Conservation (phyloP, 2,888 invertebrate species). For the Polylopha cassiicola region DNA sequence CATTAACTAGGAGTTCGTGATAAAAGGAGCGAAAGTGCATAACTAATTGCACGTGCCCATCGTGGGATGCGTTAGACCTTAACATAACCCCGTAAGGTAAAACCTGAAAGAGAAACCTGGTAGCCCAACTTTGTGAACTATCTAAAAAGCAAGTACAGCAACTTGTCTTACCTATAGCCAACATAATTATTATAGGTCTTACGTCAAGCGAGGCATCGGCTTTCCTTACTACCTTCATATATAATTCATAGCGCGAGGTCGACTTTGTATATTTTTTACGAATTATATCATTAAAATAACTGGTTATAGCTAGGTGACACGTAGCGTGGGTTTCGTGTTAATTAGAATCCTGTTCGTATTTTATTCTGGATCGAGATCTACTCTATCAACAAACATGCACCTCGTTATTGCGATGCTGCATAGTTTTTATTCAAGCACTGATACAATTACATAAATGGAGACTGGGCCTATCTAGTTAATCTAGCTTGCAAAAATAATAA, state of each 20-base stretch:
- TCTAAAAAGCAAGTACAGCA: conserved; percentile 30
- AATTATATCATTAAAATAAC: conserved; percentile 7
- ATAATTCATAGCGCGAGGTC: conserved; percentile 6
- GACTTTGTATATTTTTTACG: conserved; percentile 2
- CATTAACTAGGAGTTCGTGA: background rate
- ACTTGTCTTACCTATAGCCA: conserved; percentile 26
- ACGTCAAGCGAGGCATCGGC: background rate
- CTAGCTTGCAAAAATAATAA: too few relatives aligned
- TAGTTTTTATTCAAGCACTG: too few relatives aligned
- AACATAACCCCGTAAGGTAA: conserved; percentile 18
- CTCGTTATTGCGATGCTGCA: too few relatives aligned
- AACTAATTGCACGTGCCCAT: conserved; percentile 19
- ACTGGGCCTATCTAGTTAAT: too few relatives aligned
- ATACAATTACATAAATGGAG: too few relatives aligned
- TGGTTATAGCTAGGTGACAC: conserved; percentile 3
- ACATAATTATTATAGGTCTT: conserved; percentile 9
- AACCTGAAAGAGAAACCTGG: conserved; percentile 41
- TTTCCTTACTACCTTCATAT: conserved; percentile 8
- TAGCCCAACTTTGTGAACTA: conserved; percentile 22
- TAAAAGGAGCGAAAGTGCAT: conserved; percentile 17
- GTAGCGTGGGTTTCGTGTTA: conserved; percentile 3
- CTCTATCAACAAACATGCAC: too few relatives aligned
- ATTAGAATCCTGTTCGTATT: too few relatives aligned
- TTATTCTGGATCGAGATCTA: too few relatives aligned
- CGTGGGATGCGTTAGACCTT: conserved; percentile 18